Base-by-base conservation (phyloP, 2,113 vertebrate species). In the Phrynocephalus versicolor region DNA sequence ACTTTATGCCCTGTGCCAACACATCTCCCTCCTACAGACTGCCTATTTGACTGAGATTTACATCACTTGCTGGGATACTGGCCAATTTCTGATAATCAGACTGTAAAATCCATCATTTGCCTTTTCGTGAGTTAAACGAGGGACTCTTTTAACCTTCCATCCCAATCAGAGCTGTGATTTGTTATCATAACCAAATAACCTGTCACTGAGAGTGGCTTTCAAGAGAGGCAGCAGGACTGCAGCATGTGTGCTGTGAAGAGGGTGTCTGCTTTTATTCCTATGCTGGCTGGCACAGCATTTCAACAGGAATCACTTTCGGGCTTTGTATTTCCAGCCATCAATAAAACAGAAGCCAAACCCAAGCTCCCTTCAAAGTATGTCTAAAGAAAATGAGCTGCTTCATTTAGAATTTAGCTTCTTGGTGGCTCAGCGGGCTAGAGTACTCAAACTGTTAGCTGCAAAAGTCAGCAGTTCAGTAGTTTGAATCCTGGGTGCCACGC, bases 311-410 rank as follows among this genome's bases (percentile, higher is more conserved):
- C 62, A 84, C 73, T 84, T 77, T 18, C 67, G 73, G 62, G 73
- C 64, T 84, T 69, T 84, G 62, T 84, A 62, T 69, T 84, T 65
- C 41, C 82, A 77, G 58, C 73, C 74, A 57, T 84, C 57, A 57
- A 45, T 39, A 77, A 77, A 65, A 76, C 10, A 69, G 73, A 84
- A 84, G 51, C 41, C 62, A 77, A 25, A 39, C 73, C 64, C 35
- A 37, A 37, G 62, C 21, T 83, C 58, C 65, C 72, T 51, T 21
- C 39, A 75, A 41, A 23, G 39, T 30, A 23, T 74, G 78, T n/a
- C 4, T 55, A 51, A 21, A 7, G 64, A 33, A 75, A 75, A 75
- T 75, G 27, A 65, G 39, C 21, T 21, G 25, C 6, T 51, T 82
- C 23, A 58, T 73, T 39, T n/a, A 18, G 51, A 62, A 25, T 18